phyloP scores from a whole-genome alignment of 2,113 vertebrate species.

The Coracopsis vasa region DNA sequence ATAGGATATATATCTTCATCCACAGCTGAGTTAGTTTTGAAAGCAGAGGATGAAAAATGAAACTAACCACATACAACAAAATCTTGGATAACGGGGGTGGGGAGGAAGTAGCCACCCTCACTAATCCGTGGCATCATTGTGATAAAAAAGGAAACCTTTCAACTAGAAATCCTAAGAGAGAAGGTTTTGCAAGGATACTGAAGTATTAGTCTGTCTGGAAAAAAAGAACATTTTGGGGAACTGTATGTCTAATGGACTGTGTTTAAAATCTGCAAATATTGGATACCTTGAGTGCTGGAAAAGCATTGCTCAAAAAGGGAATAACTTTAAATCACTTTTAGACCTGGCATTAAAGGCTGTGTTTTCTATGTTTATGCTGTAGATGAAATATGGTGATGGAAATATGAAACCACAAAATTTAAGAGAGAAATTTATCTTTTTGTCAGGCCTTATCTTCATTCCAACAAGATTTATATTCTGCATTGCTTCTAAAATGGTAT shows the following conservation, averaged over 20 bases:
- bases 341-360: neutral
- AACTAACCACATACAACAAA: constrained; percentile 13
- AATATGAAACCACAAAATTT: neutral
- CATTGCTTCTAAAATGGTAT: neutral
- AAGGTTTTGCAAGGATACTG: neutral
- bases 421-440: neutral
- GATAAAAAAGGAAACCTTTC: constrained; percentile 31
- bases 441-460: neutral
- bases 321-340: neutral
- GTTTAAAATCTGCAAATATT: neutral
- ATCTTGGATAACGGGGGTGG: neutral
- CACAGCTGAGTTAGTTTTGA: constrained; percentile 58
- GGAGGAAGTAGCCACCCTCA: neutral
- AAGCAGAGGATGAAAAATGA: constrained; percentile 48
- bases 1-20: constrained; percentile 64
- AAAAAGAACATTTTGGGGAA: neutral
- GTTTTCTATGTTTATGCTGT: neutral
- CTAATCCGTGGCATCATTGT: constrained; percentile 22
- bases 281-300: neutral
- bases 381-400: neutral
- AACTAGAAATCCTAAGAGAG: neutral
- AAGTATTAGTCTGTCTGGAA: neutral
- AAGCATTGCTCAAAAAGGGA: neutral
- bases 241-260: neutral
- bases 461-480: neutral